Conservation (phyloP, 2,797 vertebrate genomes). For the Oreochromis mossambicus region DNA sequence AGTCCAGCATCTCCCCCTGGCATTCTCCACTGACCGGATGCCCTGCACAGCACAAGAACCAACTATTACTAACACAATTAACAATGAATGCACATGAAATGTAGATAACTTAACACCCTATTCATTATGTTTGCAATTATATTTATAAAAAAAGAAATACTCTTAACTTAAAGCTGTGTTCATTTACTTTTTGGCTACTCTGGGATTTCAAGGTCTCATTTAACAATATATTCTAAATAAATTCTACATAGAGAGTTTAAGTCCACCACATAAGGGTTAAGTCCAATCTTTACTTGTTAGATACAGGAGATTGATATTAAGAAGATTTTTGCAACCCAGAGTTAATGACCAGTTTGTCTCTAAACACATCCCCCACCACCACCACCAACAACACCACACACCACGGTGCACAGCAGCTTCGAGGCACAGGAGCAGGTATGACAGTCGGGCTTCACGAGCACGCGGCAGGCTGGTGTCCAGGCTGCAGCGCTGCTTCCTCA, state of each 20-base stretch:
- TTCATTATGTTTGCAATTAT: background rate
- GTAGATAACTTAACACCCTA: background rate
- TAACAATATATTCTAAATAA: background rate
- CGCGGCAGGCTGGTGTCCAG: slow-evolving; percentile 89
- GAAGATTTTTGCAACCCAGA: background rate
- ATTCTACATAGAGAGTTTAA: background rate
- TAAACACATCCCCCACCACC: background rate
- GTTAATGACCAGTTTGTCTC: background rate
- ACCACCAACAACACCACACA: slow-evolving; percentile 24
- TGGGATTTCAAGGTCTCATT: background rate
- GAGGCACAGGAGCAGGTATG: slow-evolving; percentile 90
- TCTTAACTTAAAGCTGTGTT: background rate
- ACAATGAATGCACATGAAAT: background rate
- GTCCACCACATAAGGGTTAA: background rate
- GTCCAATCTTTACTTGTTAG: background rate
- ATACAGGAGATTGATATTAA: background rate
- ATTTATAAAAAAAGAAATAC: background rate
- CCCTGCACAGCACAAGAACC: background rate
- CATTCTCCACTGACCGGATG: slow-evolving; percentile 69
- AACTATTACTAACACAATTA: background rate
- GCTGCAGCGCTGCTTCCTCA: slow-evolving; percentile 91
- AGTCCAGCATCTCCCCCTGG: slow-evolving; percentile 96
- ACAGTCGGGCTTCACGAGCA: slow-evolving; percentile 89
- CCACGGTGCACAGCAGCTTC: slow-evolving; percentile 93
- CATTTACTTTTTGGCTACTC: background rate